phyloP scores from a whole-genome alignment of 2,113 vertebrate genomes.

The Glareola pratincola region DNA sequence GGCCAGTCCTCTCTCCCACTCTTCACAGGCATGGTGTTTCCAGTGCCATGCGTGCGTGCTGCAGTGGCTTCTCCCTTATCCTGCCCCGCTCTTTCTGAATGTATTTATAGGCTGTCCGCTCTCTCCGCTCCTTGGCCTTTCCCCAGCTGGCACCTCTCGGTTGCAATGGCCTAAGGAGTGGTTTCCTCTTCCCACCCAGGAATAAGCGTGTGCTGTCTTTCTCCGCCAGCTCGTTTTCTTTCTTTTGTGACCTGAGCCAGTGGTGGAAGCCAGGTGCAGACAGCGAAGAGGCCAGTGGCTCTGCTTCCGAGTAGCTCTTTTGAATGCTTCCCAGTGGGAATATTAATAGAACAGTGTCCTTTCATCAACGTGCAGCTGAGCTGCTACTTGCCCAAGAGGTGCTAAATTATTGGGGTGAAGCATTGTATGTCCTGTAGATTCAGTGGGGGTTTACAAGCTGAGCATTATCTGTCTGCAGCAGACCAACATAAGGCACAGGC shows the following conservation, averaged over 20 bases:
- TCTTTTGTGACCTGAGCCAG: background rate
- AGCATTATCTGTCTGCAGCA: conserved; percentile 4
- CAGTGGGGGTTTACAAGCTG: background rate
- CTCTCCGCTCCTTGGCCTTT: background rate
- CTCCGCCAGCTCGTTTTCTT: background rate
- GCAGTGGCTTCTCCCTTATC: background rate
- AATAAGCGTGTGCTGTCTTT: background rate
- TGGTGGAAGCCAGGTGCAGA: background rate
- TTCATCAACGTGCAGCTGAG: conserved; percentile 3
- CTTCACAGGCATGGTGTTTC: background rate
- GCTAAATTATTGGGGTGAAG: conserved; percentile 30
- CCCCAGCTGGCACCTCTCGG: background rate
- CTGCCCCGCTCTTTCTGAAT: background rate
- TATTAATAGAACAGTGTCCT: background rate
- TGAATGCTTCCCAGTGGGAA: background rate
- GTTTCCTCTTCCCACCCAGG: background rate
- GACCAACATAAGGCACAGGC: background rate
- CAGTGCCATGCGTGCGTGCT: rapidly evolving
- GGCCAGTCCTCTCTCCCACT: background rate
- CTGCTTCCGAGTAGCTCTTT: background rate
- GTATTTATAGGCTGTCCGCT: background rate
- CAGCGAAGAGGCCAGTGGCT: background rate
- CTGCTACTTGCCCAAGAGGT: background rate
- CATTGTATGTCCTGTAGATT: background rate
- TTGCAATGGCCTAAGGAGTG: background rate